Base-by-base conservation (phyloP, 2,888 invertebrate genomes). In the Sarcophaga variegata region DNA sequence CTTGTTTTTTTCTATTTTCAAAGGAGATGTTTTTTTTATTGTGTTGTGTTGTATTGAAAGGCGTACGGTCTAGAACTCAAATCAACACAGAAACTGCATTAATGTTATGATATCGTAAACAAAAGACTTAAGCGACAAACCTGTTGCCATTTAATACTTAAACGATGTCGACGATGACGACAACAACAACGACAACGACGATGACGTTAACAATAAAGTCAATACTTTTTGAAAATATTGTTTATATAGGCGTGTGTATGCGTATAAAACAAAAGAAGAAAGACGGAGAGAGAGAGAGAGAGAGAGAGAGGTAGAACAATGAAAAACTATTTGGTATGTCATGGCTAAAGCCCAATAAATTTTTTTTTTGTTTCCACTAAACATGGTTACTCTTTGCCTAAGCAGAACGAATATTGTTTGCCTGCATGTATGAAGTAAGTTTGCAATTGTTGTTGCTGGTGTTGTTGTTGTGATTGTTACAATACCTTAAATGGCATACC, bases 71-170 rank as follows among this genome's bases (percentile, higher is more conserved):
- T 62, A 82, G 69, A 85, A 74, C 45, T 79, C 62, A 75, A 83
- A 69, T 67, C 37, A 80, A 80, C 76, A 86, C 76, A 80, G 64
- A 85, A 86, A 80, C 72, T 80, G 79, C 80, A 80, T 82, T 76
- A 83, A 72, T n/a, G 49, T 72, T 76, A 20, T 63, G 71, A 54
- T 79, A 83, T 66, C 66, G 27, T 79, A 84, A 87, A 87, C 84
- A 87, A 87, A 87, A 87, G 87, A 87, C 69, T 87, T 87, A 80
- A 84, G 79, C 87, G 81, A 84, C 84, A 87, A 87, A 87, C 87
- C 84, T 84, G 87, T 80, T 84, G 81, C 14, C 67, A 49, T 69
- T 81, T 81, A 47, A 81, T 77, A 80, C 76, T 17, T 60, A 54
- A 80, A 54, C 4, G 54, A 54, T 54, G 54, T 14, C 1, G 17